Conservation (phyloP, 2,888 invertebrate species). For the Drosophila setosimentum region DNA sequence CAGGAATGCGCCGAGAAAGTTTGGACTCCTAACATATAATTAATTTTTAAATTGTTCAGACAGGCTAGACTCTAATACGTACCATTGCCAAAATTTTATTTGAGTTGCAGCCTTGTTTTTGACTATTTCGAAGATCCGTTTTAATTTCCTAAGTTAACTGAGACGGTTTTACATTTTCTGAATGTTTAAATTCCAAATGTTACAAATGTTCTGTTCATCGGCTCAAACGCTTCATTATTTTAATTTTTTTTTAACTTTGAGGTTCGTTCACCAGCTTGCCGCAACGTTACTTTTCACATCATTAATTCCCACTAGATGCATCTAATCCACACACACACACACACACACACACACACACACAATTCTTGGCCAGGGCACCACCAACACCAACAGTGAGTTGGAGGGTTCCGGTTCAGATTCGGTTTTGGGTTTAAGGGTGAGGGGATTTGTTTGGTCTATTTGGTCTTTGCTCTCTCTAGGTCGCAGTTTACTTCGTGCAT, state of each 20-base stretch:
- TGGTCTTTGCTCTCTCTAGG: conserved; percentile 21
- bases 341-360: conserved; percentile 45
- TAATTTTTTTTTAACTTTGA: neutral
- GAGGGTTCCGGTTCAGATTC: neutral
- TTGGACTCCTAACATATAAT: too few relatives aligned
- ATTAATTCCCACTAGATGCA: conserved; percentile 65
- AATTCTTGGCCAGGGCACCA: conserved; percentile 24
- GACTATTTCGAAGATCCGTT: too few relatives aligned
- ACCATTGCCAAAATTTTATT: neutral
- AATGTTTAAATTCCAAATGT: neutral
- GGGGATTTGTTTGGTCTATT: neutral
- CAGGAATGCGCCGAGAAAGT: neutral
- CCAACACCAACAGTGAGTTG: neutral
- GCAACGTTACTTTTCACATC: conserved; percentile 55
- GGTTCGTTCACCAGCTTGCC: neutral
- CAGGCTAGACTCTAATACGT: neutral
- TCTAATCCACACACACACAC: conserved; percentile 45
- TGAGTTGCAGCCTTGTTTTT: neutral
- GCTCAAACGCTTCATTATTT: neutral
- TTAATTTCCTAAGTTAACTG: too few relatives aligned
- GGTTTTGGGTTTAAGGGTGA: neutral
- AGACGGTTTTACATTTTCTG: neutral
- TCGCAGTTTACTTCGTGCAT: conserved; percentile 41
- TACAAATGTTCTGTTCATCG: neutral
- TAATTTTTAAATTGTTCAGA: neutral